Evolutionary conservation across 2,113 vertebrate species (phyloP).

Genomic region (Barbus barbus): DNA sequence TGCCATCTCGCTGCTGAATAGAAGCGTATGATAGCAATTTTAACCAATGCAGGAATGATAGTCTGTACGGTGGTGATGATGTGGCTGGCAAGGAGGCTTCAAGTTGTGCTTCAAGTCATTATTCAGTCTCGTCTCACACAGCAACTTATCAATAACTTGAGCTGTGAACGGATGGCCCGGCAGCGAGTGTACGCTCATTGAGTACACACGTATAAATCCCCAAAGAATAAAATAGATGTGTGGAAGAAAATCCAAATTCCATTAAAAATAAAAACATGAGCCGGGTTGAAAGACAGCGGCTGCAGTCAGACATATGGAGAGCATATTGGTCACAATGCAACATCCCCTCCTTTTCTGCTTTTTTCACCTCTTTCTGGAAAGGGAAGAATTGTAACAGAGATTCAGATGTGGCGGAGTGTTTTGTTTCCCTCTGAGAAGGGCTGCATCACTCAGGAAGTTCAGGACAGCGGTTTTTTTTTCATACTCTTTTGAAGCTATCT

Average conservation of each 20-base stretch:
- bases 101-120: neutral
- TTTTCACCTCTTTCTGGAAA: conserved; percentile 51
- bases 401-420: conserved; percentile 72
- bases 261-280: conserved; percentile 60
- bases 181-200: conserved; percentile 50
- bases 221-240: conserved; percentile 47
- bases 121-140: conserved; percentile 31
- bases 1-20: conserved; percentile 63
- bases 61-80: conserved; percentile 56
- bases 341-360: conserved; percentile 43
- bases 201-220: conserved; percentile 21
- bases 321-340: conserved; percentile 67
- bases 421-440: conserved; percentile 70
- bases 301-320: conserved; percentile 69
- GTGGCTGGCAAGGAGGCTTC: conserved; percentile 45
- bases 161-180: conserved; percentile 62
- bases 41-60: conserved; percentile 55
- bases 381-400: conserved; percentile 58
- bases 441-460: conserved; percentile 58
- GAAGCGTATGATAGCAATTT: conserved; percentile 64
- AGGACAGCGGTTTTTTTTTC: conserved; percentile 35
- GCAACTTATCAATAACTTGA: conserved; percentile 54
- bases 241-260: conserved; percentile 58
- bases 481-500: conserved; percentile 28
- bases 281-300: conserved; percentile 57